Evolutionary conservation across 2,797 vertebrate species (phyloP), one percentile per base, ranked within the genome.

Genomic region (Chaunax sp.): DNA sequence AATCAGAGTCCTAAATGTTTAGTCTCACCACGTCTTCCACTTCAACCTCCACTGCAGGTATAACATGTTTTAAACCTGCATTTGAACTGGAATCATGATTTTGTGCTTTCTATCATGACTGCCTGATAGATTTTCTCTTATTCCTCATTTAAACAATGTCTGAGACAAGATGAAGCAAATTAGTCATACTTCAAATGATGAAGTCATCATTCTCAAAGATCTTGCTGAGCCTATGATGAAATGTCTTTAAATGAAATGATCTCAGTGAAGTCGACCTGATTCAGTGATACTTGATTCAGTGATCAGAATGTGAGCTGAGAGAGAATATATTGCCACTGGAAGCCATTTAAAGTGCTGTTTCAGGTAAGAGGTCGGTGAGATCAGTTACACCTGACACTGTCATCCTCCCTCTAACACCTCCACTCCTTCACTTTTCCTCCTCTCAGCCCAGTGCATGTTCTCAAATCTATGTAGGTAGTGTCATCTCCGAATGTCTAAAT

Each of bases 401-500:
- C 49, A 3, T 60, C 38, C 64, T 72, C 81, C 70, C 55, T 57
- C 77, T 80, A 80, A 76, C 78, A 79, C 70, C 79, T 84, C 65
- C 60, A 55, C 59, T 66, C 53, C 35, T 47, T 70, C 56, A 55
- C 84, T 82, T 79, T 85, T 86, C 78, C 19, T 66, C 38, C 50
- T 61, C 69, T 72, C 56, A 59, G 70, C 69, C 54, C 79, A 44
- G 59, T 68, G 66, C 57, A 25, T 68, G 78, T 77, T 73, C 74
- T 90, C 84, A 87, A 92, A 89, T 89, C 92, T 90, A 78, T 57
- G 77, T 85, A 75, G 84, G 64, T 55, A 69, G 78, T 81, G 76
- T 86, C 85, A 78, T 85, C 79, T 78, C 58, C 75, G 82, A 86
- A 91, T 87, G 85, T 90, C 77, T 86, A 86, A 89, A 81, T 73